Percentiles rank a stretch among this genome's conserved stretches.
Conservation (phyloP, 2,888 invertebrate genomes). For the Yponomeuta cagnagella region DNA sequence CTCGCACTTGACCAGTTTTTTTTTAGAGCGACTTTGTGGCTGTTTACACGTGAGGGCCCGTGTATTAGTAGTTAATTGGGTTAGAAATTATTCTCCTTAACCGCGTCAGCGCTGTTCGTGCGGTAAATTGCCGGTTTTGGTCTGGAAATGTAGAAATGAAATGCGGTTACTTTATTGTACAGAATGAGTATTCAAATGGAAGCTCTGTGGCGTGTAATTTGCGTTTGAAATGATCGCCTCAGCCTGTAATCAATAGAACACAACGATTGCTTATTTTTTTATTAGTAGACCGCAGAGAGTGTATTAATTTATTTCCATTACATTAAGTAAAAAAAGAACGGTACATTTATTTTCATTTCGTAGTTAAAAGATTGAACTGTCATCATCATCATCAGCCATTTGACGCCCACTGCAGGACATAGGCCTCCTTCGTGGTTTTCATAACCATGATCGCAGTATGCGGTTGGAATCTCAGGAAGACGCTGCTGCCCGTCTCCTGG, state of each 20-base stretch:
- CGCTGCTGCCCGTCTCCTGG: too few species aligned
- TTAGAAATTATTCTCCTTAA: slow-evolving; percentile 26
- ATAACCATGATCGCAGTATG: too few species aligned
- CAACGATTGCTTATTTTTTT: too few species aligned
- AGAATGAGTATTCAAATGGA: neutral
- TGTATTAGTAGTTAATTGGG: slow-evolving; percentile 30
- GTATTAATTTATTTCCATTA: too few species aligned
- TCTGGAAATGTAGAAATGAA: neutral
- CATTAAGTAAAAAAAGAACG: too few species aligned
- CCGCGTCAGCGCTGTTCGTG: slow-evolving; percentile 24
- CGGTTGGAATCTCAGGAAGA: too few species aligned
- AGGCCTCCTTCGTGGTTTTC: too few species aligned
- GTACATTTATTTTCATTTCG: too few species aligned
- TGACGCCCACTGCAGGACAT: too few species aligned
- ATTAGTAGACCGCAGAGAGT: too few species aligned
- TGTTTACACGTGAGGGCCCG: slow-evolving; percentile 48
- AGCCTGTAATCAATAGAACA: neutral
- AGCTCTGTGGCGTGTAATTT: slow-evolving; percentile 1
- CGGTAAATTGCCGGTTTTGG: slow-evolving; percentile 15
- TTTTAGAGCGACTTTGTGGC: slow-evolving; percentile 28
- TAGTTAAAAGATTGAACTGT: too few species aligned
- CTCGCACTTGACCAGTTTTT: neutral
- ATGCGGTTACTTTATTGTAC: slow-evolving; percentile 5
- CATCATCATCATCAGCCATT: too few species aligned
- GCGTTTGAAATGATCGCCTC: neutral